Conservation (phyloP, 2,888 invertebrate genomes). For the Rhimphoctona megacephalus region DNA sequence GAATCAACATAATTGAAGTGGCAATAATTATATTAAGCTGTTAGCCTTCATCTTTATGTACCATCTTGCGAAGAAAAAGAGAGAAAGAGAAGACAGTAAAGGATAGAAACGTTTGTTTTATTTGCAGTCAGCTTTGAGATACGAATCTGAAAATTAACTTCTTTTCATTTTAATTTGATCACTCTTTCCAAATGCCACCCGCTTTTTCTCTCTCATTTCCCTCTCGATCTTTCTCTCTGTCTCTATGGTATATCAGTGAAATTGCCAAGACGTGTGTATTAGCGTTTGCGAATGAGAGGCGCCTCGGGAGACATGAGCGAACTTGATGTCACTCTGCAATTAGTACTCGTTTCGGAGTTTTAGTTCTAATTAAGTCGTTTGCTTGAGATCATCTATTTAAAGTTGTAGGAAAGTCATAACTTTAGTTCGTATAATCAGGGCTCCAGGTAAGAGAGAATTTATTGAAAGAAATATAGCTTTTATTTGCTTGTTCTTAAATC, state of each 20-base stretch:
- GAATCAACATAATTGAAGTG: not conserved
- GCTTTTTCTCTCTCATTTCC: constrained; percentile 6
- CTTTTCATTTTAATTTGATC: constrained; percentile 35
- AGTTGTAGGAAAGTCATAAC: constrained; percentile 26
- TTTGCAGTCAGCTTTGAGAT: constrained; percentile 14
- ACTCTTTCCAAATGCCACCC: not conserved
- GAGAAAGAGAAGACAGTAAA: not conserved
- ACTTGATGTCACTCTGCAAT: constrained; percentile 61
- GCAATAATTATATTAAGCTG: not conserved
- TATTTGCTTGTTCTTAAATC: constrained; percentile 1
- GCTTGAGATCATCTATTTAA: constrained; percentile 21
- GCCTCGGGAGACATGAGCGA: constrained; percentile 33
- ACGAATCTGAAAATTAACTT: constrained; percentile 29
- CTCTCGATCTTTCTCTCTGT: not conserved
- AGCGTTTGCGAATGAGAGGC: constrained; percentile 46
- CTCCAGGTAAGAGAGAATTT: not conserved
- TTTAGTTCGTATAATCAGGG: constrained; percentile 5
- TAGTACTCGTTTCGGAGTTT: constrained; percentile 62
- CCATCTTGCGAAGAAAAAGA: not conserved
- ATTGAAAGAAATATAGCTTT: constrained; percentile 27
- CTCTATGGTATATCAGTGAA: constrained; percentile 39
- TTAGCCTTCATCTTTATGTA: not conserved
- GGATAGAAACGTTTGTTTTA: constrained; percentile 8
- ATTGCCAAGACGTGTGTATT: constrained; percentile 59
- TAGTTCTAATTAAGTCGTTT: constrained; percentile 61